Evolutionary conservation across 2,888 invertebrate genomes (phyloP), one percentile per base, ranked within the genome.

Genomic region (Chrysopilus asiliformis): DNA sequence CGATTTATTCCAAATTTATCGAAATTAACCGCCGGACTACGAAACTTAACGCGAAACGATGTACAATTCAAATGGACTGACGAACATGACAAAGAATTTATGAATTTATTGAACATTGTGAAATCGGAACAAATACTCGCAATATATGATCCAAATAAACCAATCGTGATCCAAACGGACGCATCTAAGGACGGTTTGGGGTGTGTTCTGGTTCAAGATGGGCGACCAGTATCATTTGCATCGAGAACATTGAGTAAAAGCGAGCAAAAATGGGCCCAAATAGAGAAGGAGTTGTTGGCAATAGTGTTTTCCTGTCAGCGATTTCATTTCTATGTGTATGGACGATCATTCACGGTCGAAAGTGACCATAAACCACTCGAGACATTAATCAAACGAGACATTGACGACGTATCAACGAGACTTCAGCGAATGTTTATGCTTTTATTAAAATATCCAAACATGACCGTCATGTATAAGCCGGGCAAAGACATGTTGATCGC

Each of bases 221-320:
- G 46, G 3, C 40, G 45, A 19, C 53, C 54, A 14, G 46, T 57
- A 10, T 50, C 49, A n/a, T 58, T 49, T 45, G 53, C 54, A 4
- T 57, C 55, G 13, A n/a, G 38, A 27, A 38, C 33, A 19, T 28
- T 26, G n/a, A n/a, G 15, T 32, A 32, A n/a, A n/a, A n/a, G n/a
- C n/a, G n/a, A n/a, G n/a, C n/a, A n/a, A n/a, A n/a, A n/a, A n/a
- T n/a, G n/a, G 37, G 37, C 55, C 4, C 57, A 62, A 46, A 57
- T 62, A 6, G 57, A 61, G 45, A 59, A 58, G 40, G 55, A 60
- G 43, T 37, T 54, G 3, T 43, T 59, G 30, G 55, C 55, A 17
- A 50, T 55, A 9, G 48, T 49, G 4, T 53, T 52, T 42, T 51
- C 53, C 4, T 49, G 47, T 26, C 43, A 49, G 37, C 54, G 54